These are phyloP conservation scores for Fukomys damarensis DNA, from an alignment of 2,113 vertebrate species.

Conservation along the genomic window DNA sequence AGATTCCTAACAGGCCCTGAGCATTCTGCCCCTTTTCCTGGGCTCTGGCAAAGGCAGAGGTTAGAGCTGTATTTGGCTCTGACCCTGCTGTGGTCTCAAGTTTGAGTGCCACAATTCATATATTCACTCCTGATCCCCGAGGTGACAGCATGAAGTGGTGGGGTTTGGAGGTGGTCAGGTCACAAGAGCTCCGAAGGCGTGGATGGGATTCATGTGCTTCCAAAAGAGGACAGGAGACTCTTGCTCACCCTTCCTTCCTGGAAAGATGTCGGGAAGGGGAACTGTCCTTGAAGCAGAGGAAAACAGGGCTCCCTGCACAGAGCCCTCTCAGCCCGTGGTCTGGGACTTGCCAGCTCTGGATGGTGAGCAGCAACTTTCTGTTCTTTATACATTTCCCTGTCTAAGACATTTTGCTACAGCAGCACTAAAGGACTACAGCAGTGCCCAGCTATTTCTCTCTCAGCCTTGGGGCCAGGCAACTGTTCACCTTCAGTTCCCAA, in stretches of 20 bases:
- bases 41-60: too few relatives aligned
- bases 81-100: background rate
- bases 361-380: background rate
- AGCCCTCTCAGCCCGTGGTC: background rate
- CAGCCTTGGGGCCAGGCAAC: background rate
- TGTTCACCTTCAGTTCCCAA: background rate
- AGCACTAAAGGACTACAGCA: background rate
- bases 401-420: too few relatives aligned
- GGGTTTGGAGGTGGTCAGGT: background rate
- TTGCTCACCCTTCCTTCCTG: background rate
- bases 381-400: background rate
- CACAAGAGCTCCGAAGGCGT: background rate
- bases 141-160: background rate
- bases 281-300: background rate
- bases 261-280: background rate
- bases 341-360: background rate
- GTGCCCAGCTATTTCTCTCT: background rate
- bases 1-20: fast-evolving
- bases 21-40: fast-evolving
- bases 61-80: background rate
- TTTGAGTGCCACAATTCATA: background rate
- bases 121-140: background rate
- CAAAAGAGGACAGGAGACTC: background rate
- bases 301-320: background rate
- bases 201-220: too few relatives aligned